phyloP scores from a whole-genome alignment of 2,888 invertebrate genomes.

The Reticulitermes lucifugus region DNA sequence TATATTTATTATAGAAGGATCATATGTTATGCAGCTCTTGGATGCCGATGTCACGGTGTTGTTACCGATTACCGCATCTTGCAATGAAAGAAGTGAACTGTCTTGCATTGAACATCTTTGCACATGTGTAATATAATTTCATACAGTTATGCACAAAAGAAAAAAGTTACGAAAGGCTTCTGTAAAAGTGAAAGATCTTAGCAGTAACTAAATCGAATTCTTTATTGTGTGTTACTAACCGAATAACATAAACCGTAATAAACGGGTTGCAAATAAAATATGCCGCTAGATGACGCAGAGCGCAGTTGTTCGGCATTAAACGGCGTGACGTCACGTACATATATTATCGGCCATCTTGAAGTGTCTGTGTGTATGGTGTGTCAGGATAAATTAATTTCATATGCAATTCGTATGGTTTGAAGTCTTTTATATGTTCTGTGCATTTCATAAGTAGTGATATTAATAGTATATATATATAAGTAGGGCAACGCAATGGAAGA shows the following conservation, averaged over 20 bases:
- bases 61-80: too few species aligned
- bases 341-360: constrained; percentile 72
- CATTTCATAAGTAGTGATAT: constrained; percentile 21
- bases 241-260: neutral
- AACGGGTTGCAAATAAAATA: constrained; percentile 11
- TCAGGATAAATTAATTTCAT: constrained; percentile 53
- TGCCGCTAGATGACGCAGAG: constrained; percentile 39
- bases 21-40: too few species aligned
- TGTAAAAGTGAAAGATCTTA: neutral
- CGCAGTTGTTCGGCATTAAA: constrained; percentile 20
- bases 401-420: constrained; percentile 73
- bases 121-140: neutral
- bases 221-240: neutral
- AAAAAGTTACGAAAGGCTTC: neutral
- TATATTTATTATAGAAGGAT: too few species aligned
- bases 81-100: neutral
- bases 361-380: neutral
- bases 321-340: constrained; percentile 73
- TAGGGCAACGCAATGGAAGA: constrained; percentile 79
- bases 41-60: too few species aligned
- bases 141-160: neutral
- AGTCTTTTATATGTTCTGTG: constrained; percentile 60
- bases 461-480: constrained; percentile 55
- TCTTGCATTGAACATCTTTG: neutral
- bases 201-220: neutral